Evolutionary conservation across 2,888 invertebrate species (phyloP).

Genomic region (Hermaeophaga mercurialis): DNA sequence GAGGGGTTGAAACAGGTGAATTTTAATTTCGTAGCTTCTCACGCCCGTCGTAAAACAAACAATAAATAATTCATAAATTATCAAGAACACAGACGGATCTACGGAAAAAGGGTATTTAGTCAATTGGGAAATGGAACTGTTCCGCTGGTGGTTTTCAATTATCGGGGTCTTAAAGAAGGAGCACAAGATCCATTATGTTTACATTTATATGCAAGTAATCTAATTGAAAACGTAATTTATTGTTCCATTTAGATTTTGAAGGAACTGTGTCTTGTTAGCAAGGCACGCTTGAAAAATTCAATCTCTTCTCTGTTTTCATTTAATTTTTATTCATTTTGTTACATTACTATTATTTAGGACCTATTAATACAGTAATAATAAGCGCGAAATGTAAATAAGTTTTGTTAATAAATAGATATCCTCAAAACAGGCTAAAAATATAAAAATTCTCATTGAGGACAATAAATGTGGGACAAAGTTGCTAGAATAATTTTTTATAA

Average conservation of each 20-base stretch:
- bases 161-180: slow-evolving; percentile 14
- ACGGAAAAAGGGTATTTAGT: slow-evolving; percentile 24
- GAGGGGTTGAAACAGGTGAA: slow-evolving; percentile 11
- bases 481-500: too few relatives aligned
- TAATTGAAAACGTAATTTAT: slow-evolving; percentile 18
- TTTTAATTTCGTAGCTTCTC: slow-evolving; percentile 9
- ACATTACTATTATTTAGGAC: too few relatives aligned
- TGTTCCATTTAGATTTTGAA: slow-evolving; percentile 3
- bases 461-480: too few relatives aligned
- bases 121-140: slow-evolving; percentile 24
- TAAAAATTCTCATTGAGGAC: too few relatives aligned
- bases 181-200: slow-evolving; percentile 13
- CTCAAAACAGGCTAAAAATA: too few relatives aligned
- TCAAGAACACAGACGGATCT: slow-evolving; percentile 21
- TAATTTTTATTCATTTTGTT: too few relatives aligned
- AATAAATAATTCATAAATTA: slow-evolving; percentile 31
- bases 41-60: slow-evolving; percentile 10
- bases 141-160: slow-evolving; percentile 23
- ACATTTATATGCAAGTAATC: slow-evolving; percentile 17
- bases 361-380: too few relatives aligned
- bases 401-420: too few relatives aligned
- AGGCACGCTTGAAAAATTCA: slow-evolving; percentile 1
- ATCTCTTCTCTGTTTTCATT: neutral
- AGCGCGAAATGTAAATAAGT: too few relatives aligned
- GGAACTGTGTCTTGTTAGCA: neutral